Evolutionary conservation across 2,797 vertebrate genomes (phyloP).

Genomic region (Trichosurus vulpecula): DNA sequence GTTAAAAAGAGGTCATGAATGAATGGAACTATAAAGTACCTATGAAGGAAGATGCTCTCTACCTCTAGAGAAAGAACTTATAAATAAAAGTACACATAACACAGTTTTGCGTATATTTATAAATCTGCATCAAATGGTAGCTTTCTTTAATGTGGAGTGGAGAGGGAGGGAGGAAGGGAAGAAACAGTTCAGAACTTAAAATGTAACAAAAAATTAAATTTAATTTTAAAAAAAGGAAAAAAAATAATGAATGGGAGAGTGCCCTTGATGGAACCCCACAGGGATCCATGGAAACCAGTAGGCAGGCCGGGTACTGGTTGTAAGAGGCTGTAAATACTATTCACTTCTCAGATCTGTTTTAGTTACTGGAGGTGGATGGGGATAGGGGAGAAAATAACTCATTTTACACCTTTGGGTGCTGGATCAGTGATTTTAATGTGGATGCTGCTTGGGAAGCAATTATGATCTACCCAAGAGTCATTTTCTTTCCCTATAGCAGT

Average conservation of each 20-base stretch:
- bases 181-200: background rate
- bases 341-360: background rate
- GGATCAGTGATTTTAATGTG: background rate
- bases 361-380: background rate
- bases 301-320: background rate
- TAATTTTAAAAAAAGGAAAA: too few relatives aligned
- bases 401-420: background rate
- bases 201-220: background rate
- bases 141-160: background rate
- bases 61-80: background rate
- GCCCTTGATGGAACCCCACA: background rate
- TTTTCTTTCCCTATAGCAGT: background rate
- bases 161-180: too few relatives aligned
- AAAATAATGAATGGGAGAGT: background rate
- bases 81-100: background rate
- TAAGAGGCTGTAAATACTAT: background rate
- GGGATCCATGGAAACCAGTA: fast-evolving
- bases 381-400: background rate
- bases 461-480: background rate
- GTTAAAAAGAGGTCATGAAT: background rate
- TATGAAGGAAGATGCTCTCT: background rate
- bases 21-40: background rate
- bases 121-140: background rate
- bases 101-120: background rate
- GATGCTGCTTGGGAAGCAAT: background rate